Base-by-base conservation (phyloP, 2,113 vertebrate genomes). In the Bambusicola thoracicus region DNA sequence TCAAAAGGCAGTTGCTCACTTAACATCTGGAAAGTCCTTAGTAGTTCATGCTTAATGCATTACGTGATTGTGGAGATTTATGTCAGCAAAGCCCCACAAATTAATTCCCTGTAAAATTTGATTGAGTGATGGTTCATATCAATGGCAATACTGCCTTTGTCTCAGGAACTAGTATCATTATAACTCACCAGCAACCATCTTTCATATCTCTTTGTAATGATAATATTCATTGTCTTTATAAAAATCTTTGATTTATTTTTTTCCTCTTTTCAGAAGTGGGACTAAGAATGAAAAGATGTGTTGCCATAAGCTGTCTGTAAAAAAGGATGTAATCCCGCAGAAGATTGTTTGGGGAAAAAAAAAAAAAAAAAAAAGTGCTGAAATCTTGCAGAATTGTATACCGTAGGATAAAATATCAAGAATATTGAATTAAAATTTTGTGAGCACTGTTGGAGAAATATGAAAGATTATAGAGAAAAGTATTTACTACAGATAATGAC, bases 211-310 rank as follows among this genome's bases (percentile, higher is more conserved):
- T 74, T 49, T 44, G 36, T 43, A 74, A 48, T 22, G 2, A 4
- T 43, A 74, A 61, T 0, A 0, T 3, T 77, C 1, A 53, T 29
- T 43, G 2, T 70, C 13, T 63, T 77, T 15, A 63, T 14, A 89
- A 55, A 89, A 78, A 18, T 55, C 8, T 5, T 67, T 61, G 3
- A 66, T 59, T 74, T 86, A 5, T 22, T n/a, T 81, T 75, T 11
- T 90, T 1, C 1, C 38, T 85, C 59, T 2, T 41, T 85, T 66
- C 59, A 88, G 44, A 83, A 84, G 2, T 11, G 7, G 4, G 69
- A 59, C 9, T 55, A 34, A 72, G 73, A 62, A 70, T 44, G 1
- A 58, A 77, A 67, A 76, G 1, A 27, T 27, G 1, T 11, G 1
- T 41, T 89, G 24, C 4, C 8, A 55, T 63, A 59, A 78, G 44